Conservation (phyloP, 2,113 vertebrate species). For the Dicrurus megarhynchus region DNA sequence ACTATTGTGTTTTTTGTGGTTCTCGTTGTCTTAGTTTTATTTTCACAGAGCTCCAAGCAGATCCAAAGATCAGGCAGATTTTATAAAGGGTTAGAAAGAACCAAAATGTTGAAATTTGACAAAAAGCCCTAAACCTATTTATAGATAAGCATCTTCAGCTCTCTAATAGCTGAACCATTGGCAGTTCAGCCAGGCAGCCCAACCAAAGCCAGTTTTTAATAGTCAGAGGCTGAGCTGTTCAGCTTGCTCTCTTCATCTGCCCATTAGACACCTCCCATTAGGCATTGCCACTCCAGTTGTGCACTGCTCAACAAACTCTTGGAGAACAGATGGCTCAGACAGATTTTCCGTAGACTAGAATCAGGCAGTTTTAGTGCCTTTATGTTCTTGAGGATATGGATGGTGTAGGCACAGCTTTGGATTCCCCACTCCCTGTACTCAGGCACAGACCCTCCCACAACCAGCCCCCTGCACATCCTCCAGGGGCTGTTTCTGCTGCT, state of each 20-base stretch:
- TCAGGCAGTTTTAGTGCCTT: not conserved
- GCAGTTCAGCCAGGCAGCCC: not conserved
- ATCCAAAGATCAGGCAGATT: not conserved
- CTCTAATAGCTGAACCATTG: not conserved
- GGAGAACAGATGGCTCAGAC: not conserved
- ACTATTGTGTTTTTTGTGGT: not conserved
- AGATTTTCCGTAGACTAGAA: not conserved
- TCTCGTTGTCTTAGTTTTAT: not conserved
- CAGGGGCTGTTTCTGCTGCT: not conserved
- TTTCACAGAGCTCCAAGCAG: not conserved
- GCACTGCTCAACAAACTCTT: not conserved
- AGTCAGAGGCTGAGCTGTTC: not conserved
- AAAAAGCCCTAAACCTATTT: not conserved
- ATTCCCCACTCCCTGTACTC: not conserved
- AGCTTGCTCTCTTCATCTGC: not conserved
- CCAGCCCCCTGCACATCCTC: not conserved
- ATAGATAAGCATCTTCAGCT: not conserved
- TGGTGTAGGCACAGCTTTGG: not conserved
- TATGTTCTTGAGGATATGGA: not conserved
- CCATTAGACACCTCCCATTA: not conserved
- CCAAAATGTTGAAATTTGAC: not conserved
- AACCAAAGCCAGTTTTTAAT: not conserved
- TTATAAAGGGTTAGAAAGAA: not conserved
- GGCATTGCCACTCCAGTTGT: not conserved
- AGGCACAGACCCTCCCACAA: not conserved